Base-by-base conservation (phyloP, 2,113 vertebrate genomes). In the Ia io region DNA sequence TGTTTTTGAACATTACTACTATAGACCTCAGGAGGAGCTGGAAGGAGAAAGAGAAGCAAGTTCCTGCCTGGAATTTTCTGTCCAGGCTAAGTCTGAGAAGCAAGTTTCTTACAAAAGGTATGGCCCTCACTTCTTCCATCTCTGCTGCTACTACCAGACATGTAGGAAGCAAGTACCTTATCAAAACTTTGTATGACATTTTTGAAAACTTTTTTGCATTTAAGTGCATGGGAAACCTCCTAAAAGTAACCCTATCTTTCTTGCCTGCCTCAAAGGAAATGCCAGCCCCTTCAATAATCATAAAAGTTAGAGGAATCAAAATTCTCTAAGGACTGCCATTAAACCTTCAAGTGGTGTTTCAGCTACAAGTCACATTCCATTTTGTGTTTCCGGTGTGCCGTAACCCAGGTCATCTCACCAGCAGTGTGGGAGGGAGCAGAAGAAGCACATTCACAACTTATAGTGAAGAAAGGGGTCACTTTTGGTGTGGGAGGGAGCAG, bases 171-270 rank as follows among this genome's bases (percentile, higher is more conserved):
- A 76, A 77, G 28, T 32, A 67, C 35, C 23, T 70, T n/a, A 49
- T 22, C 28, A 70, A 90, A 89, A 63, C 63, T 77, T 93, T 73
- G 49, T 47, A 30, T 67, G 65, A 70, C 30, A 18, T 30, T 74
- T 89, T 86, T 83, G 65, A 88, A 93, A 97, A 28, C 18, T 35
- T 32, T 63, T 84, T 93, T 23, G 61, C 70, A 91, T n/a, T 20
- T 69, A 84, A 93, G 76, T 20, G 74, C 49, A 44, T 44, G 20
- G 83, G 73, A 89, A 76, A 85, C 37, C 51, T 63, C 59, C 79
- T 92, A 70, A 73, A 79, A 49, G 44, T 67, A 44, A 90, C 8
- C 13, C 37, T 28, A 35, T 18, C 40, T 65, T 92, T 67, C n/a
- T 49, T 35, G 18, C 9, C 69, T 86, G 51, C 79, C 49, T 78